Conservation (phyloP, 2,888 invertebrate species). For the Eutolmus rufibarbis region DNA sequence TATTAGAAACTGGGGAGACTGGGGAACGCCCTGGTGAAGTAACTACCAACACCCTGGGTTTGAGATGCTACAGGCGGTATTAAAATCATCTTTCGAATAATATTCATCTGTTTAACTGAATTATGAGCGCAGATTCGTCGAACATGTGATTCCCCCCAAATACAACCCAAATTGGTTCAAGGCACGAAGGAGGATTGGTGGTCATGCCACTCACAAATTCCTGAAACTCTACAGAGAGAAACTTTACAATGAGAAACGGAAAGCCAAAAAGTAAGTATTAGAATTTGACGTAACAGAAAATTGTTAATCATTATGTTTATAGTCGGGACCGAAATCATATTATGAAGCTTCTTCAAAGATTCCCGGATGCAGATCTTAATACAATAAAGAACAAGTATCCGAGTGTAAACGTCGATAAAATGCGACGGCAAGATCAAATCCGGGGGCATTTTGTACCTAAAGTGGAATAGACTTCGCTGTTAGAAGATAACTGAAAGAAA, state of each 20-base stretch:
- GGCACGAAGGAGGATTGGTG: slow-evolving; percentile 67
- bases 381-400: slow-evolving; percentile 77
- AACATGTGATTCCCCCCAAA: slow-evolving; percentile 72
- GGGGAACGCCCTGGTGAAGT: slow-evolving; percentile 77
- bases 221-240: slow-evolving; percentile 72
- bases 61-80: slow-evolving; percentile 66
- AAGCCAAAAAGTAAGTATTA: slow-evolving; percentile 65
- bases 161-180: slow-evolving; percentile 73
- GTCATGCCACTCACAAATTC: slow-evolving; percentile 71
- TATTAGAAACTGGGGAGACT: slow-evolving; percentile 86
- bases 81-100: not conserved
- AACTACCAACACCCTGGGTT: slow-evolving; percentile 69
- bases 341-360: slow-evolving; percentile 73
- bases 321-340: slow-evolving; percentile 73
- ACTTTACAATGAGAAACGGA: slow-evolving; percentile 66
- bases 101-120: not conserved
- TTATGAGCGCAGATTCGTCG: slow-evolving; percentile 53
- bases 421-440: slow-evolving; percentile 66
- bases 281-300: not conserved
- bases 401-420: slow-evolving; percentile 75
- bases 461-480: not conserved
- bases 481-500: not conserved
- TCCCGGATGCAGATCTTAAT: slow-evolving; percentile 78
- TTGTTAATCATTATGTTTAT: slow-evolving; percentile 34
- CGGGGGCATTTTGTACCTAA: slow-evolving; percentile 70